A percentile compares a stretch with the other conserved stretches of the same genome.
phyloP scores from a whole-genome alignment of 2,888 invertebrate species.

The Miltochrista miniata region DNA sequence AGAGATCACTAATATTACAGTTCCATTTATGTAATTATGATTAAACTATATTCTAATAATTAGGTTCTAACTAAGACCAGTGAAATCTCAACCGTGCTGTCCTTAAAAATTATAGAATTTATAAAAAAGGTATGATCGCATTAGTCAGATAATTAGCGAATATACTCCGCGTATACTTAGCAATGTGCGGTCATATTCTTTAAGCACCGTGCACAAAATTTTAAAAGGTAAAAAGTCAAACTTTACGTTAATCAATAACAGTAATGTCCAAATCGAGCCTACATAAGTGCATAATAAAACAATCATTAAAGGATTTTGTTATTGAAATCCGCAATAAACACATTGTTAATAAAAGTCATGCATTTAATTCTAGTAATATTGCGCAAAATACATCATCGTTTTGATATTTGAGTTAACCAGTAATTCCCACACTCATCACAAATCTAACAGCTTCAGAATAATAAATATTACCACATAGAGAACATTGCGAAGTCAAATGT shows the following conservation, averaged over 20 bases:
- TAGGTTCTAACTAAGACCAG: no score
- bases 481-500: slow-evolving; percentile 26
- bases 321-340: background rate
- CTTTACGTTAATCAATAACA: background rate
- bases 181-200: background rate
- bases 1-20: no score
- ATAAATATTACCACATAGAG: slow-evolving; percentile 21
- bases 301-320: background rate
- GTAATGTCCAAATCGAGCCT: background rate
- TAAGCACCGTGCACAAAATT: no score
- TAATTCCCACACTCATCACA: slow-evolving; percentile 32
- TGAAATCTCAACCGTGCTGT: no score
- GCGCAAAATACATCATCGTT: slow-evolving; percentile 8
- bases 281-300: background rate
- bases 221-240: background rate
- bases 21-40: no score
- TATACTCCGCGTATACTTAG: background rate
- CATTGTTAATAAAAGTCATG: background rate
- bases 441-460: slow-evolving; percentile 9
- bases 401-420: slow-evolving; percentile 7
- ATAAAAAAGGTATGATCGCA: background rate
- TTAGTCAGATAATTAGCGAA: no score
- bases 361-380: slow-evolving; percentile 2
- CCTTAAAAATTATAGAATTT: no score
- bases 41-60: no score